A percentile compares a stretch with the other conserved stretches of the same genome.
These are phyloP conservation scores for Danio choprae DNA, from an alignment of 2,797 vertebrate genomes.

Conservation along the genomic window DNA sequence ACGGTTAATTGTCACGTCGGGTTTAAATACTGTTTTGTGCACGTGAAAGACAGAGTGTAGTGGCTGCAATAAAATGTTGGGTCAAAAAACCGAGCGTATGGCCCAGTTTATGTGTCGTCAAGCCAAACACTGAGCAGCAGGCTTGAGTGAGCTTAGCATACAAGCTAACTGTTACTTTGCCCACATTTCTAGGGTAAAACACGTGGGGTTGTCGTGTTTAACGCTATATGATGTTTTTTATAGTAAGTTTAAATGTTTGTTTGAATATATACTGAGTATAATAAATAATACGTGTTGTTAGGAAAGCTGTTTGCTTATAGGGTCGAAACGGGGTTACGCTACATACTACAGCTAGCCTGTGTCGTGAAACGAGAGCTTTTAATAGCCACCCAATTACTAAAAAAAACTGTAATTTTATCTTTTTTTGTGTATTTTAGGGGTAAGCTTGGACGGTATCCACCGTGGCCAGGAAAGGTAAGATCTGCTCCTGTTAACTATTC, in stretches of 20 bases:
- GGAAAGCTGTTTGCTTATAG: neutral
- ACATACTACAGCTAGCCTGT: conserved; percentile 6
- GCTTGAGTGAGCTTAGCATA: conserved; percentile 13
- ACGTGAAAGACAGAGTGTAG: neutral
- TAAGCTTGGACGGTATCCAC: conserved; percentile 95
- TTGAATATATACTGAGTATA: neutral
- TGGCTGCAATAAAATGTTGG: neutral
- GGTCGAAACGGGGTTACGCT: neutral
- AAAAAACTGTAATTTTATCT: neutral
- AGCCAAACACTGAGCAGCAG: conserved; percentile 13
- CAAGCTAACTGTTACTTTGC: conserved; percentile 20
- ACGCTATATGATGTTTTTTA: neutral
- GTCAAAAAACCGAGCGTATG: neutral
- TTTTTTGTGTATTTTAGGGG: conserved; percentile 81
- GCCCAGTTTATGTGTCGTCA: neutral
- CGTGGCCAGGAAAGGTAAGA: conserved; percentile 98
- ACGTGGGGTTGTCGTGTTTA: neutral
- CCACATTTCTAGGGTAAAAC: neutral
- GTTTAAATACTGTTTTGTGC: neutral
- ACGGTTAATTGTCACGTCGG: neutral
- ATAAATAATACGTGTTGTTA: neutral
- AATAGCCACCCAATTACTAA: neutral
- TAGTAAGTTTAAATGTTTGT: neutral
- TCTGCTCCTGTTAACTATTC: neutral
- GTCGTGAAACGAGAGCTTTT: neutral